These are phyloP conservation scores for Notamacropus eugenii DNA, from an alignment of 2,797 vertebrate species.

Conservation along the genomic window DNA sequence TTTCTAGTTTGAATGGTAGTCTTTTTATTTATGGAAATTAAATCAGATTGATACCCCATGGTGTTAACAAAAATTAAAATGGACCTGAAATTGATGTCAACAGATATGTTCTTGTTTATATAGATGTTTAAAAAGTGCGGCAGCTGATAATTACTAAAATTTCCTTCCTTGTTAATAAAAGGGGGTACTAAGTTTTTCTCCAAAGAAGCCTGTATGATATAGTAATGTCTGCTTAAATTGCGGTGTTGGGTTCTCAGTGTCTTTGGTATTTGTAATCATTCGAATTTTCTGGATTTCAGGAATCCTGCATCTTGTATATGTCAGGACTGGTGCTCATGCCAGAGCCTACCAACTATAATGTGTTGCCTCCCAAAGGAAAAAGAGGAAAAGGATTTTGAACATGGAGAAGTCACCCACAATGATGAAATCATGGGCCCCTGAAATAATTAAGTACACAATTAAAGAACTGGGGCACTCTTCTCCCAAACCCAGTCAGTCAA, in stretches of 20 bases:
- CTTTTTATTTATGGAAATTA: slow-evolving; percentile 64
- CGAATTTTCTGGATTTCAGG: background rate
- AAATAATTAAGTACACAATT: background rate
- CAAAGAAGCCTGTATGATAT: background rate
- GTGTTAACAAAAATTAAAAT: slow-evolving; percentile 53
- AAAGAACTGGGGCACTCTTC: background rate
- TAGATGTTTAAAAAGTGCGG: slow-evolving; percentile 41
- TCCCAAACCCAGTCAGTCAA: background rate
- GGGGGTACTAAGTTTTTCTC: background rate
- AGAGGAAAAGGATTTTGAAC: background rate
- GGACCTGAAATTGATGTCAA: slow-evolving; percentile 56
- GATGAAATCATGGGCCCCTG: background rate
- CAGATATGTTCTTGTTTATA: slow-evolving; percentile 33
- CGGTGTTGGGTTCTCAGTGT: background rate
- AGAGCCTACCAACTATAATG: background rate
- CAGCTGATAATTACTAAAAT: slow-evolving; percentile 30
- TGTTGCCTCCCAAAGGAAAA: background rate
- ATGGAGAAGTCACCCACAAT: background rate
- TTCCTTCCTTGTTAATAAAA: slow-evolving; percentile 46
- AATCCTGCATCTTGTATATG: background rate
- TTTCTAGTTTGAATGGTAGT: slow-evolving; percentile 58
- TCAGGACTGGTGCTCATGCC: background rate
- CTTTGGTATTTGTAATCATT: background rate
- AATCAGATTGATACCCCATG: slow-evolving; percentile 57
- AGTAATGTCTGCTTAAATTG: background rate